A percentile compares a stretch with the other conserved stretches of the same genome.
These are phyloP conservation scores for Phoenicopterus ruber DNA, from an alignment of 2,113 vertebrate species.

Conservation along the genomic window DNA sequence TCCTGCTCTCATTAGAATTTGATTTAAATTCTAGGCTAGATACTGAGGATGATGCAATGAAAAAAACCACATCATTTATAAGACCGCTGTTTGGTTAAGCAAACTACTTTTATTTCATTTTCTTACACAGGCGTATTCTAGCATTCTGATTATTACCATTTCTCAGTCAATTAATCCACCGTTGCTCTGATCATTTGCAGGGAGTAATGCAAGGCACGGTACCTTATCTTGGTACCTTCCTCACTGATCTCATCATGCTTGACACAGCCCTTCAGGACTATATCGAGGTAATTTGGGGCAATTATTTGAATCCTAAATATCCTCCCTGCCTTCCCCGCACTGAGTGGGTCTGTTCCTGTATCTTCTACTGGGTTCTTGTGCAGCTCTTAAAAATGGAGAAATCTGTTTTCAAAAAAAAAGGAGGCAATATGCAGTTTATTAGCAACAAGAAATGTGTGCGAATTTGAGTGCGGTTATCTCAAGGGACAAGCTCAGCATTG, in stretches of 20 bases:
- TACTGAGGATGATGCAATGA: neutral
- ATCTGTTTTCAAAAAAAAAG: neutral
- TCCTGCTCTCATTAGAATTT: neutral
- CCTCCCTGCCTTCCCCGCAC: neutral
- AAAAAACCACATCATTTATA: neutral
- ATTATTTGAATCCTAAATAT: neutral
- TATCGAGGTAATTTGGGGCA: slow-evolving; percentile 77
- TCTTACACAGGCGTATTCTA: neutral
- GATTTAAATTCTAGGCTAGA: neutral
- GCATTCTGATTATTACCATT: neutral
- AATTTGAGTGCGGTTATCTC: neutral
- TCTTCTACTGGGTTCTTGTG: neutral
- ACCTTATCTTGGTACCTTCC: slow-evolving; percentile 91
- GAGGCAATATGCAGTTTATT: neutral
- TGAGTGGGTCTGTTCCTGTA: neutral
- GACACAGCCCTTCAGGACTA: slow-evolving; percentile 89
- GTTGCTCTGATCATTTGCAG: slow-evolving; percentile 64
- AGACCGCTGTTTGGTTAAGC: neutral
- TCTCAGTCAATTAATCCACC: neutral
- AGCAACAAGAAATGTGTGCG: neutral
- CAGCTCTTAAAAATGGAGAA: neutral
- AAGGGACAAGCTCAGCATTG: neutral
- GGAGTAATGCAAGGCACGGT: slow-evolving; percentile 95
- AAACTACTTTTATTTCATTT: neutral
- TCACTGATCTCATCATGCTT: slow-evolving; percentile 91